Evolutionary conservation across 2,888 invertebrate species (phyloP).

Genomic region (Carcina quercana): DNA sequence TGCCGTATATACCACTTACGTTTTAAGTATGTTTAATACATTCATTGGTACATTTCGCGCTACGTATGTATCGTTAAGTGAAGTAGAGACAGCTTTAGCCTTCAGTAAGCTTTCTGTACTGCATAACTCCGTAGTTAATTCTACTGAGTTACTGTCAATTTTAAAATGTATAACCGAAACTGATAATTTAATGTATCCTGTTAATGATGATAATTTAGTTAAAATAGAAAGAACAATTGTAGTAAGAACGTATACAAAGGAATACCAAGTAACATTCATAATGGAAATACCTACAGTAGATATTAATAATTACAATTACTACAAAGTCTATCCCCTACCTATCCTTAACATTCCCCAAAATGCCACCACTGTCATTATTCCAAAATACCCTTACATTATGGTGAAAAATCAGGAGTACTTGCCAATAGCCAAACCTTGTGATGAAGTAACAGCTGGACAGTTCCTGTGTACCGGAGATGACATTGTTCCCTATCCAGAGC

Average conservation of each 20-base stretch:
- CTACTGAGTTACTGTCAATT: background rate
- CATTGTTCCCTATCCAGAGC: background rate
- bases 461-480: slow-evolving; percentile 2
- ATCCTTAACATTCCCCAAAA: background rate
- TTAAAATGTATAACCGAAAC: background rate
- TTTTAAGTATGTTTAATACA: slow-evolving; percentile 1
- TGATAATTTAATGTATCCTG: background rate
- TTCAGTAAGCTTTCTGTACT: slow-evolving; percentile 5
- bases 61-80: background rate
- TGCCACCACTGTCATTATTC: background rate
- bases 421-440: background rate
- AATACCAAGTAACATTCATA: background rate
- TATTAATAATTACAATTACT: background rate
- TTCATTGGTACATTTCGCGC: slow-evolving; percentile 4
- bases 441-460: background rate
- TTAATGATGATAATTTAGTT: background rate
- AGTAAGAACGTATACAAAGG: slow-evolving; percentile 1
- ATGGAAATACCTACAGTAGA: slow-evolving; percentile 1
- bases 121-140: slow-evolving; percentile 7
- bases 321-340: background rate
- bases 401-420: background rate
- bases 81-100: slow-evolving; percentile 4
- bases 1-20: background rate
- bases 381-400: slow-evolving; percentile 3
- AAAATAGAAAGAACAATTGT: background rate